Conservation (phyloP, 2,113 vertebrate genomes). For the Seriola rivoliana region DNA sequence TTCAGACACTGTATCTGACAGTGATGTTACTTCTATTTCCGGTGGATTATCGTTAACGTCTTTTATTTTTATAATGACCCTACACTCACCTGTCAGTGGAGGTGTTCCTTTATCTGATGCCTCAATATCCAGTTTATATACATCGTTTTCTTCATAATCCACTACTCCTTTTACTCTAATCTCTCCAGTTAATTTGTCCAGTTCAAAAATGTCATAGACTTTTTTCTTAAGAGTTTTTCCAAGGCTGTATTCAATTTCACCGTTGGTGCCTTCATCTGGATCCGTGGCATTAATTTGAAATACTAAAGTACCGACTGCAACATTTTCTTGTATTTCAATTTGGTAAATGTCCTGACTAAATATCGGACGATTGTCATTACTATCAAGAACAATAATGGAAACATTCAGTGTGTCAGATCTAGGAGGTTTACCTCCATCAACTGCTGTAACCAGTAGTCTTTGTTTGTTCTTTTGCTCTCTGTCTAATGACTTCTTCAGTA, state of each 20-base stretch:
- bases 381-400: slow-evolving; percentile 71
- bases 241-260: slow-evolving; percentile 61
- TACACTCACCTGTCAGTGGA: slow-evolving; percentile 67
- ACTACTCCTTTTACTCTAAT: slow-evolving; percentile 33
- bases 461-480: slow-evolving; percentile 61
- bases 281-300: slow-evolving; percentile 53
- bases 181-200: slow-evolving; percentile 56
- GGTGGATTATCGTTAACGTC: slow-evolving; percentile 88
- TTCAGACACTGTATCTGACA: slow-evolving; percentile 74
- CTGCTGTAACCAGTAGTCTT: slow-evolving; percentile 51
- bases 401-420: slow-evolving; percentile 64
- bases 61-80: slow-evolving; percentile 78
- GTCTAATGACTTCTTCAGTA: slow-evolving; percentile 69
- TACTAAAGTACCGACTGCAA: slow-evolving; percentile 4
- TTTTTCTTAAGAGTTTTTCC: slow-evolving; percentile 37
- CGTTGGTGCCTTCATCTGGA: slow-evolving; percentile 50
- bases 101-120: slow-evolving; percentile 53
- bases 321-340: slow-evolving; percentile 62
- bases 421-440: slow-evolving; percentile 74
- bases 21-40: slow-evolving; percentile 78
- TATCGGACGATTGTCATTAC: slow-evolving; percentile 72
- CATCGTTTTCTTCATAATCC: slow-evolving; percentile 63
- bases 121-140: slow-evolving; percentile 70
- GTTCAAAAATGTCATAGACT: slow-evolving; percentile 40
- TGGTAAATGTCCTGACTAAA: slow-evolving; percentile 68